Evolutionary conservation across 2,113 vertebrate species (phyloP), one percentile per base, ranked within the genome.

Genomic region (Tamias sibiricus): DNA sequence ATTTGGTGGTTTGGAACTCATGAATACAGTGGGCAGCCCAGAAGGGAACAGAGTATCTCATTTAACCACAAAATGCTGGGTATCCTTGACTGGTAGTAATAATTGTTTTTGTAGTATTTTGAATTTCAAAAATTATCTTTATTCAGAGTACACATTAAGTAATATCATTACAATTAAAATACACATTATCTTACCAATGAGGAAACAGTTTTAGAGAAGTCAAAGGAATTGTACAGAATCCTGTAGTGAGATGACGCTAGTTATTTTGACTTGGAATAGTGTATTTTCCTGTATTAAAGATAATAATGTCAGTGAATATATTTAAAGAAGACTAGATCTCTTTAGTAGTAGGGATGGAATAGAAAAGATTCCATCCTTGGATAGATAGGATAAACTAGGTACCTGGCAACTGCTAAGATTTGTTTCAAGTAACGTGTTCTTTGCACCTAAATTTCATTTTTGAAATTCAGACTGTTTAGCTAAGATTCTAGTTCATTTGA

Each of bases 341-440:
- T 57, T 24, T 22, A 57, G 54, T 17, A 57, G 28, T 35, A 68
- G 30, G 49, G 59, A 44, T 52, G 13, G n/a, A 68, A 26, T 71
- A 62, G 26, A 85, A 92, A 85, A 22, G 26, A 37, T 59, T 93
- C 44, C 83, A 69, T 20, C 75, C 68, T 77, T 91, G 28, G n/a
- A 42, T 16, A 42, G 22, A n/a, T 3, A 64, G 2, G 57, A 71
- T 95, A 69, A 91, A 68, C 52, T 59, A 83, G 74, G 66, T 85
- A 13, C 42, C 47, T 81, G 24, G 8, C 24, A 80, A 6, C 47
- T 44, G 26, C 40, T 81, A 44, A 91, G 49, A 44, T 91, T 72
- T 66, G 22, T 37, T 91, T 88, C 71, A 71, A 62, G 66, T 84
- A 91, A 49, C 52, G 40, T 96, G 84, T 90, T 90, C 84, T 85